Evolutionary conservation across 1,140 invertebrate genomes (phyloP).

Genomic region (Drosophila kurseongensis): DNA sequence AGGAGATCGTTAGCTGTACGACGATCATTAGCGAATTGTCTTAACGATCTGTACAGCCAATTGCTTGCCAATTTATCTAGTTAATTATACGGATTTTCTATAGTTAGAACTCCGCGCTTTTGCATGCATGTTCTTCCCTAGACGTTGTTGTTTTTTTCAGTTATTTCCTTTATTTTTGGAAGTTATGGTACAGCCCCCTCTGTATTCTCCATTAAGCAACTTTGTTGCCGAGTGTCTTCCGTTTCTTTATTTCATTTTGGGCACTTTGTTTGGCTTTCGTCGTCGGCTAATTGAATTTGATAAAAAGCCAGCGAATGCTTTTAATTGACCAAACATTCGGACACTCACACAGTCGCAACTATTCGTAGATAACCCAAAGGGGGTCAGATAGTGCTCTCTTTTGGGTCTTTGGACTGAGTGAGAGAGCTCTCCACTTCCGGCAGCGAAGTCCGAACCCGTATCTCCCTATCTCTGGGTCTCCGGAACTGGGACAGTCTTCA

Average conservation of each 20-base stretch:
- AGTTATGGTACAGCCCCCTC: not conserved
- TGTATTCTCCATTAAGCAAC: slow-evolving; percentile 9
- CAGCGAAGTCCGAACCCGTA: not conserved
- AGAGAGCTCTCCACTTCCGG: slow-evolving; percentile 5
- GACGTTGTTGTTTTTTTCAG: not conserved
- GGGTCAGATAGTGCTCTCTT: slow-evolving; percentile 4
- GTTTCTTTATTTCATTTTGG: not conserved
- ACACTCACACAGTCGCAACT: slow-evolving; percentile 45
- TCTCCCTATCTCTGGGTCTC: slow-evolving; percentile 1
- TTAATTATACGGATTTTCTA: slow-evolving; percentile 54
- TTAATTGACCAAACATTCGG: slow-evolving; percentile 64
- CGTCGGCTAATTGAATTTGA: slow-evolving; percentile 70
- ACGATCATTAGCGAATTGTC: slow-evolving; percentile 56
- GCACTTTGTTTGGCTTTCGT: slow-evolving; percentile 1
- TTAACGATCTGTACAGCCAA: slow-evolving; percentile 56
- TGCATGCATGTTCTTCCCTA: not conserved
- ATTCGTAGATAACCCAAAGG: slow-evolving; percentile 22
- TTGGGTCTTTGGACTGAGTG: slow-evolving; percentile 1
- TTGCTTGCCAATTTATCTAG: slow-evolving; percentile 60
- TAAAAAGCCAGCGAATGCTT: slow-evolving; percentile 58
- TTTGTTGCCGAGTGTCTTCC: slow-evolving; percentile 35
- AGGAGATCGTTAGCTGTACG: slow-evolving; percentile 46
- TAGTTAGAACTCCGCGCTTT: slow-evolving; percentile 33
- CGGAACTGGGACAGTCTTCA: slow-evolving; percentile 3
- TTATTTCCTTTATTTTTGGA: not conserved